These are phyloP conservation scores for Sylvia borin DNA, from an alignment of 2,797 vertebrate species.

Conservation along the genomic window DNA sequence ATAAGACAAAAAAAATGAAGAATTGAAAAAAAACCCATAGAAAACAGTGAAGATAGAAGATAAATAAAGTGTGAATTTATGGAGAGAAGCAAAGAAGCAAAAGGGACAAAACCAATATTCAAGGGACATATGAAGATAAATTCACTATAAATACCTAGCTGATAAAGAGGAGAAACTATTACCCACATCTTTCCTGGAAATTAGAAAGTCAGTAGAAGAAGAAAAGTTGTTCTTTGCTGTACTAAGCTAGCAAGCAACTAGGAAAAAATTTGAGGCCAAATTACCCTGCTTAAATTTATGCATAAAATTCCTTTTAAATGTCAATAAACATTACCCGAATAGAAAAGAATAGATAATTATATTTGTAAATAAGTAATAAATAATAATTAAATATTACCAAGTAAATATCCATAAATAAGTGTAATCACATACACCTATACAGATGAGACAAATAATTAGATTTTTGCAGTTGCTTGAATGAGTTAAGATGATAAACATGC, in stretches of 20 bases:
- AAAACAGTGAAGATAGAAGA: background rate
- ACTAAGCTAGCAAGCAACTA: background rate
- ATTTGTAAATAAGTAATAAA: background rate
- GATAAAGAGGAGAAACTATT: background rate
- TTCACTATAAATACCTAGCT: fast-evolving
- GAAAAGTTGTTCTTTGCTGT: background rate
- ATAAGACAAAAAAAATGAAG: background rate
- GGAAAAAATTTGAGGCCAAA: background rate
- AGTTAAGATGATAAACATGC: background rate
- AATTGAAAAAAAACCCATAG: background rate
- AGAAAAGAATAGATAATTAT: background rate
- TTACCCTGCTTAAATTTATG: background rate
- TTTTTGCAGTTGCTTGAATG: background rate
- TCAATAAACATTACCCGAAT: background rate
- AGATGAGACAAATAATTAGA: background rate
- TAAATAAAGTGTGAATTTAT: background rate
- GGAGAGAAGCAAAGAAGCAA: background rate
- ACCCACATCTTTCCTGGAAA: background rate
- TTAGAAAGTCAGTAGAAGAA: background rate
- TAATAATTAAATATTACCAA: background rate
- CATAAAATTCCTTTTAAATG: background rate
- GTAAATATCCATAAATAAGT: background rate
- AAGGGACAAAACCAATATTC: background rate
- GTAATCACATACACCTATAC: background rate
- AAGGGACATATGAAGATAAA: background rate